Evolutionary conservation across 2,113 vertebrate species (phyloP), one percentile per base, ranked within the genome.

Genomic region (Phalacrocorax carbo): DNA sequence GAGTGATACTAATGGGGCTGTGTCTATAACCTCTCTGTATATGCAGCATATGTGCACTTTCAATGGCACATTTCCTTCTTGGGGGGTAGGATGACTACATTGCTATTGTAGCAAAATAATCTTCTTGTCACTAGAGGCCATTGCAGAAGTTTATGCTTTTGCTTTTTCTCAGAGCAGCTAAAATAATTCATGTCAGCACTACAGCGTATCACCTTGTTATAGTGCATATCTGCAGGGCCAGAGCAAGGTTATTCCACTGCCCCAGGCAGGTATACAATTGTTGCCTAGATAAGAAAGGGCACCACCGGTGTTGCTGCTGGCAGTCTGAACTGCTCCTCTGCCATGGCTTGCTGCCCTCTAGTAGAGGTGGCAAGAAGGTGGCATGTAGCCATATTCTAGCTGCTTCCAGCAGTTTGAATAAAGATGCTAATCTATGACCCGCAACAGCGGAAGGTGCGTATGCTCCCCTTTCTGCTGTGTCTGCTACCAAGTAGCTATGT

Each of bases 201-300:
- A 49, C 58, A 42, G 58, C 44, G 2, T 36, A 72, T 91, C 77
- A 52, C 77, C 44, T 84, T 55, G 23, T 75, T 73, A 46, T 14
- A 57, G 57, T 10, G 36, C 19, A 2, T 57, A 57, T 79, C 77
- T 95, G 30, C 57, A 80, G 65, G 78, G 52, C 57, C 81, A 79
- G 66, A 89, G n/a, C 44, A 82, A 93, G 91, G 51, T 46, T 96
- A 61, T 91, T 93, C 44, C 57, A 49, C 44, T 84, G 94, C 94
- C 77, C 40, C 57, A 82, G 94, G 88, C 91, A 96, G 95, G 94
- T 89, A 85, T 40, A 60, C 46, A 82, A 49, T 19, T 79, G 52
- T 57, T 91, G 73, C 55, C 38, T 66, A 44, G 91, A 71, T 71
- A 89, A 94, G 61, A 60, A 68, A 78, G 89, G 86, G 70, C 84